Base-by-base conservation (phyloP, 1,140 invertebrate genomes). In the Brachystomella parvula region DNA sequence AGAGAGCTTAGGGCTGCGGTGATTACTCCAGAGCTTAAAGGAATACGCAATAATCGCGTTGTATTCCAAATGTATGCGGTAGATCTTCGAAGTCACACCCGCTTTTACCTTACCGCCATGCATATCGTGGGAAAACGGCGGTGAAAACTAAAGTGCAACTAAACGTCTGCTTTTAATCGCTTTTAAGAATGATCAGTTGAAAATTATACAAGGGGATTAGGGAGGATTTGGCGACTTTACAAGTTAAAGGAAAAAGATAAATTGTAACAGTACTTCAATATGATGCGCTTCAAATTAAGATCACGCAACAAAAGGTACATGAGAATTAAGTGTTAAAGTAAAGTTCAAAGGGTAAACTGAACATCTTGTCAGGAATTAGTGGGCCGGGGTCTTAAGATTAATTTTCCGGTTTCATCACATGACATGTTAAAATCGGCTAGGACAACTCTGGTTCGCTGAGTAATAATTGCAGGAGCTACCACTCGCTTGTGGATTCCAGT, bases 361-460 rank as follows among this genome's bases (percentile, higher is more conserved):
- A 60, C 58, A 3, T 35, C 58, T 60, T 60, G 63, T 69, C 63
- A 76, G 15, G 73, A 71, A 58, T 73, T 70, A 6, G 85, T 82
- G 19, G 87, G 87, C 59, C 88, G 77, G 3, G 90, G 90, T 77
- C 91, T 91, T 0, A 94, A 78, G 70, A 94, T 93, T 19, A 94
- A 79, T 79, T 93, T 92, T 68, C 93, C 92, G 63, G 91, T 94
- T 76, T 98, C 94, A 79, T 97, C 94, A 81, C 93, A 98, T 56
- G 91, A 96, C 92, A 97, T 96, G 77, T 96, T 97, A 77, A 96
- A 98, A 78, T 97, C 94, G 35, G 86, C 86, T 30, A 98, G 83
- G 0, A 97, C 94, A 47, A 83, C 85, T 49, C 94, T 82, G 30
- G 92, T 92, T 68, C 95, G 81, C 1, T 90, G 86, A 2, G 93